These are phyloP conservation scores for Andinoacara biseriatus DNA, from an alignment of 2,113 vertebrate species.

Conservation along the genomic window DNA sequence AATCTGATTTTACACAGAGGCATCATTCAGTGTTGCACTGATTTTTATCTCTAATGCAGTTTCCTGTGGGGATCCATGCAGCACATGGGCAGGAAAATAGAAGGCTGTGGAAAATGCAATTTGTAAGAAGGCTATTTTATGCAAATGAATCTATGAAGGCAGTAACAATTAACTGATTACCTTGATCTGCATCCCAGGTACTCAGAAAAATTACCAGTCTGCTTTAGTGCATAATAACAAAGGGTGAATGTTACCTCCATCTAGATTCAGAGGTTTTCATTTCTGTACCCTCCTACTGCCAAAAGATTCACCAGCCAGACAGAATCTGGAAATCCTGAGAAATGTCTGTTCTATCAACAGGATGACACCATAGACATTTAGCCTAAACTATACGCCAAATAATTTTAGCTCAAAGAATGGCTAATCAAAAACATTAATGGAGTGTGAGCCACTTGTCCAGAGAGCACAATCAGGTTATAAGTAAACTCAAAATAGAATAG, in stretches of 20 bases:
- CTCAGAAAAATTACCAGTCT: neutral
- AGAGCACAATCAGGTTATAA: too few species aligned
- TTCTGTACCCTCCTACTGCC: too few species aligned
- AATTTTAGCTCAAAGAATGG: too few species aligned
- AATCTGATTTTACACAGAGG: conserved; percentile 33
- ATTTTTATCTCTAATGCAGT: conserved; percentile 50
- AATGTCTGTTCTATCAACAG: neutral
- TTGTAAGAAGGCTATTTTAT: neutral
- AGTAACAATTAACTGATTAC: conserved; percentile 9
- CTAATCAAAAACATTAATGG: too few species aligned
- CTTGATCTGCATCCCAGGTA: conserved; percentile 9
- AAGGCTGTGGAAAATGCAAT: conserved; percentile 1
- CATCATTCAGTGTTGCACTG: conserved; percentile 22
- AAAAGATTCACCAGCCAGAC: neutral
- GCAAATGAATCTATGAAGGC: neutral
- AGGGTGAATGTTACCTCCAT: neutral
- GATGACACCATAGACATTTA: too few species aligned
- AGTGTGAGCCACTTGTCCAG: too few species aligned
- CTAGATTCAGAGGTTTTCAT: neutral
- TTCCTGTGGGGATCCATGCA: conserved; percentile 27
- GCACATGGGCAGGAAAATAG: neutral
- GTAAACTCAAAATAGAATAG: too few species aligned
- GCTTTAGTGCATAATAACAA: neutral
- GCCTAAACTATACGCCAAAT: too few species aligned
- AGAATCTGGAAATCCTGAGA: neutral